Conservation (phyloP, 1,140 invertebrate species). For the Pseudomyrmex cubaensis region DNA sequence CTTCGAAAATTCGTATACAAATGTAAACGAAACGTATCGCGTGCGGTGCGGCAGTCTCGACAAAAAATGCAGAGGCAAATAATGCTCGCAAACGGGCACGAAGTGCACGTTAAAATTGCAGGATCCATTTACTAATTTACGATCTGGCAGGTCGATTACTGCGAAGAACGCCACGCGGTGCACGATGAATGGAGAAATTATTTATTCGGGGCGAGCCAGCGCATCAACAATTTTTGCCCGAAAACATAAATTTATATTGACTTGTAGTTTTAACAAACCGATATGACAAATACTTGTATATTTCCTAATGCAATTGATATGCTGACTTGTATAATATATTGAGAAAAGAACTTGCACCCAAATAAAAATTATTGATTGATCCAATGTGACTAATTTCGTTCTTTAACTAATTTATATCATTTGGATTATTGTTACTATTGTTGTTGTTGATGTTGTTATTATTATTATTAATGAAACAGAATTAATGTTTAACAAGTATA, state of each 20-base stretch:
- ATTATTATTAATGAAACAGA: too few relatives aligned
- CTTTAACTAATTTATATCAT: too few relatives aligned
- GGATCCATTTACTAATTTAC: slow-evolving; percentile 57
- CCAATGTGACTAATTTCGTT: too few relatives aligned
- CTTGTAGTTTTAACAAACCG: neutral
- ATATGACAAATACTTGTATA: neutral
- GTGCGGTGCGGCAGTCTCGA: neutral
- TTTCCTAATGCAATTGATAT: neutral
- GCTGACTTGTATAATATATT: neutral
- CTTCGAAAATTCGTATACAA: slow-evolving; percentile 24
- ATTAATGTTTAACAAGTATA: too few relatives aligned
- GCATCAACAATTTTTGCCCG: neutral
- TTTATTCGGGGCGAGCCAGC: slow-evolving; percentile 14
- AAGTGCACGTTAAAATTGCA: slow-evolving; percentile 52
- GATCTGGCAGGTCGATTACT: slow-evolving; percentile 42
- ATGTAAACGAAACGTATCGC: slow-evolving; percentile 44
- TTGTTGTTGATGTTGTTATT: too few relatives aligned
- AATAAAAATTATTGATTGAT: too few relatives aligned
- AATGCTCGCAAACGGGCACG: slow-evolving; percentile 28
- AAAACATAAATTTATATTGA: slow-evolving; percentile 43
- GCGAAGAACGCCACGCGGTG: slow-evolving; percentile 8
- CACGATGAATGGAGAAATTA: slow-evolving; percentile 45
- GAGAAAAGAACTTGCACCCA: neutral
- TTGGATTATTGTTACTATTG: too few relatives aligned
- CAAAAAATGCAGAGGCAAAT: slow-evolving; percentile 26